These are phyloP conservation scores for Scotopteryx bipunctaria DNA, from an alignment of 2,888 invertebrate genomes.

Conservation along the genomic window DNA sequence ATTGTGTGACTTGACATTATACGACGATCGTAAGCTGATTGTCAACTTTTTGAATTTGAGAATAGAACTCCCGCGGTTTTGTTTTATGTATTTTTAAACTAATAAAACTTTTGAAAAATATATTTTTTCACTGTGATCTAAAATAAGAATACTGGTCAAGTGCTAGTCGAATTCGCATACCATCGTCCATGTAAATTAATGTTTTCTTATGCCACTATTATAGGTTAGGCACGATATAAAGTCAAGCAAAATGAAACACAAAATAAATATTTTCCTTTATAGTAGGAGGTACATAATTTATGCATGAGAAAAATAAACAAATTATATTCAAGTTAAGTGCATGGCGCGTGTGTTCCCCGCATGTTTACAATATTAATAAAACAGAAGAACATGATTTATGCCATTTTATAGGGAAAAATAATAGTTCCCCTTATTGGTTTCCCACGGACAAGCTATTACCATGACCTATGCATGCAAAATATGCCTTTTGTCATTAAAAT, in stretches of 20 bases:
- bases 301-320: neutral
- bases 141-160: too few species aligned
- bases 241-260: too few species aligned
- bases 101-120: too few species aligned
- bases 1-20: conserved; percentile 20
- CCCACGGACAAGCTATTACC: conserved; percentile 13
- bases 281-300: neutral
- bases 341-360: conserved; percentile 1
- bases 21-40: conserved; percentile 3
- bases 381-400: conserved; percentile 19
- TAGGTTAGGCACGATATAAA: too few species aligned
- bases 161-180: too few species aligned
- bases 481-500: neutral
- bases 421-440: conserved; percentile 9
- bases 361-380: conserved; percentile 17
- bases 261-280: too few species aligned
- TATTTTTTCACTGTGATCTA: too few species aligned
- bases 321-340: neutral
- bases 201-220: too few species aligned
- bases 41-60: conserved; percentile 4
- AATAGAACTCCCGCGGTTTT: conserved; percentile 13
- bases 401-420: conserved; percentile 8
- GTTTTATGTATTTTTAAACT: too few species aligned
- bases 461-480: neutral
- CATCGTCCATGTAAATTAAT: too few species aligned